Conservation (phyloP, 1,140 invertebrate species). For the Lordiphosa collinella region DNA sequence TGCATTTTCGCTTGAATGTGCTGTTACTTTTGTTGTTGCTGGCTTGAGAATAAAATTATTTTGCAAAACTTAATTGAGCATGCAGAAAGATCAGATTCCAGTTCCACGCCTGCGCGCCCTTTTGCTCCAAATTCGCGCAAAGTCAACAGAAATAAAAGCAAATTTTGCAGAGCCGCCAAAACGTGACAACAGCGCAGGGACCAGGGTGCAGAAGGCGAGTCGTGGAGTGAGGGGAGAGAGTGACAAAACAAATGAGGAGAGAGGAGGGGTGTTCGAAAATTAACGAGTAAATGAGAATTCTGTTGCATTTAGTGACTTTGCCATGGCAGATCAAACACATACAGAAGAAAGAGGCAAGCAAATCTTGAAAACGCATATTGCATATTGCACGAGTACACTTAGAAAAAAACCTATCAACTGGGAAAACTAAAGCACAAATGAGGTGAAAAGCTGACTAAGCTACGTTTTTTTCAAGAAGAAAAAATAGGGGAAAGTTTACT, state of each 20-base stretch:
- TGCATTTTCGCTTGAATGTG: conserved; percentile 23
- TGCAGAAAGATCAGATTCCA: conserved; percentile 69
- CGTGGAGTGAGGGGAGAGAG: not conserved
- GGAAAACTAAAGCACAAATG: too few species aligned
- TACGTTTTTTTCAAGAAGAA: too few species aligned
- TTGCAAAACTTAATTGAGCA: conserved; percentile 65
- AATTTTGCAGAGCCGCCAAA: conserved; percentile 38
- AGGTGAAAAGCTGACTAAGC: too few species aligned
- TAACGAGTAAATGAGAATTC: conserved; percentile 9
- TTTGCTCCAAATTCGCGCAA: conserved; percentile 45
- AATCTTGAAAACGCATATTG: too few species aligned
- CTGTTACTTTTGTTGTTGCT: not conserved
- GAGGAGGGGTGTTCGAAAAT: not conserved
- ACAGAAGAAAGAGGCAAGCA: too few species aligned
- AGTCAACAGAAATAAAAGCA: conserved; percentile 41
- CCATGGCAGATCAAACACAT: too few species aligned
- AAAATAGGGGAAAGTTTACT: too few species aligned
- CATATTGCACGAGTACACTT: too few species aligned
- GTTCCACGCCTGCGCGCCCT: conserved; percentile 38
- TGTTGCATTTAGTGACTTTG: not conserved
- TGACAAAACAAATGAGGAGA: not conserved
- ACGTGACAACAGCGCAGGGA: conserved; percentile 37
- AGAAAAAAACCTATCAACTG: too few species aligned
- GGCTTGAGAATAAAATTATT: not conserved
- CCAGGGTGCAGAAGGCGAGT: conserved; percentile 1